These are phyloP conservation scores for Holotrichia oblita DNA, from an alignment of 1,140 invertebrate genomes.

Conservation along the genomic window DNA sequence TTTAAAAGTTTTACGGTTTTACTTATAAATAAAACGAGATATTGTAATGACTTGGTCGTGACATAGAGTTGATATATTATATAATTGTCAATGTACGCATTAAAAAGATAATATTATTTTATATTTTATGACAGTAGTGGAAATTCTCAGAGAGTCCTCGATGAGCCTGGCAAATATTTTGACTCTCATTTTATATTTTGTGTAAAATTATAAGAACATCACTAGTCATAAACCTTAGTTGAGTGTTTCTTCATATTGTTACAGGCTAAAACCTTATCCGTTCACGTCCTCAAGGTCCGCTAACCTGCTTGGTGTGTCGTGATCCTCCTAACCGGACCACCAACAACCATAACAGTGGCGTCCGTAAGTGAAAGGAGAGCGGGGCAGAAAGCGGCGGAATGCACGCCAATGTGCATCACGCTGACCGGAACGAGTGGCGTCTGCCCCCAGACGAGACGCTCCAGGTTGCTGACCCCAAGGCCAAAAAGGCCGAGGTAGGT, in stretches of 20 bases:
- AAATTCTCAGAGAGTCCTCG: no score
- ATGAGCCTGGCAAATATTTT: no score
- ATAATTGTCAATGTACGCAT: no score
- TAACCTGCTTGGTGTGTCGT: not conserved
- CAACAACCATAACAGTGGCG: conserved; percentile 49
- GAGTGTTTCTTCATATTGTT: not conserved
- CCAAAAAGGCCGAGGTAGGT: conserved; percentile 76
- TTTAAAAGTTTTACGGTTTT: no score
- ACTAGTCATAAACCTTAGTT: no score
- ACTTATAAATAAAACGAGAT: no score
- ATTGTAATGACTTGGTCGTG: no score
- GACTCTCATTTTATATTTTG: no score
- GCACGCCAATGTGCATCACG: conserved; percentile 80
- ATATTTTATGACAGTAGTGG: no score
- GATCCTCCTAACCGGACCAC: conserved; percentile 17
- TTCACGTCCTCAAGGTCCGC: not conserved
- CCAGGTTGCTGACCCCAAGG: conserved; percentile 84
- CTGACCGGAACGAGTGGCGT: conserved; percentile 86
- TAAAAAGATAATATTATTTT: no score
- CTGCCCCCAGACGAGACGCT: conserved; percentile 88
- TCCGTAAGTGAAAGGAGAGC: conserved; percentile 47
- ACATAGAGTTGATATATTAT: no score
- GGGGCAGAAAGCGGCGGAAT: conserved; percentile 65
- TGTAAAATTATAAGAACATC: no score
- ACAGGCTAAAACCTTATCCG: not conserved